phyloP scores from a whole-genome alignment of 2,113 vertebrate genomes.

The Paramormyrops kingsleyae region DNA sequence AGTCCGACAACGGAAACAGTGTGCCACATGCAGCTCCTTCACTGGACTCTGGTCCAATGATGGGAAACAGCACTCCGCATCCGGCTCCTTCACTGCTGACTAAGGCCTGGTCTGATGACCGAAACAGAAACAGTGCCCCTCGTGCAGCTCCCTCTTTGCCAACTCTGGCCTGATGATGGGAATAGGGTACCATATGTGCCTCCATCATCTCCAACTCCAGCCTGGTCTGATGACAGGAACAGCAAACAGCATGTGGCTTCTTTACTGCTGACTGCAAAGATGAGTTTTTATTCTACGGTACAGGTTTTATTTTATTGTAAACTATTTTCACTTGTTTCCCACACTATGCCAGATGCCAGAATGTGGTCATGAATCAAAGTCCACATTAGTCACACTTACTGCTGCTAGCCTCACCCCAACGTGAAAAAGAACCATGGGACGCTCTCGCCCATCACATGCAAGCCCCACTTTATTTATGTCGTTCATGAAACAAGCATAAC shows the following conservation, averaged over 20 bases:
- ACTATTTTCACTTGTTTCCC: conserved; percentile 44
- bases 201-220: too few relatives aligned
- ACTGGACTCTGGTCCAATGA: background rate
- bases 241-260: too few relatives aligned
- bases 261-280: conserved; percentile 19
- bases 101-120: background rate
- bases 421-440: too few relatives aligned
- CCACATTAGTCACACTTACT: background rate
- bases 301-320: conserved; percentile 52
- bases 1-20: too few relatives aligned
- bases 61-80: background rate
- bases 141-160: background rate
- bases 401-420: too few relatives aligned
- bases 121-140: background rate
- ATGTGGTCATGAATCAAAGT: conserved; percentile 40
- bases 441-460: too few relatives aligned
- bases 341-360: conserved; percentile 24
- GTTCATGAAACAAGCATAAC: background rate
- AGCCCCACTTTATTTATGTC: too few relatives aligned
- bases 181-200: too few relatives aligned
- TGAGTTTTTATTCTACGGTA: conserved; percentile 49
- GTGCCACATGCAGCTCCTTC: too few relatives aligned
- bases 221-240: background rate
- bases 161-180: background rate
- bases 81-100: background rate